These are phyloP conservation scores for Crioceris asparagi DNA, from an alignment of 2,888 invertebrate genomes.

Conservation along the genomic window DNA sequence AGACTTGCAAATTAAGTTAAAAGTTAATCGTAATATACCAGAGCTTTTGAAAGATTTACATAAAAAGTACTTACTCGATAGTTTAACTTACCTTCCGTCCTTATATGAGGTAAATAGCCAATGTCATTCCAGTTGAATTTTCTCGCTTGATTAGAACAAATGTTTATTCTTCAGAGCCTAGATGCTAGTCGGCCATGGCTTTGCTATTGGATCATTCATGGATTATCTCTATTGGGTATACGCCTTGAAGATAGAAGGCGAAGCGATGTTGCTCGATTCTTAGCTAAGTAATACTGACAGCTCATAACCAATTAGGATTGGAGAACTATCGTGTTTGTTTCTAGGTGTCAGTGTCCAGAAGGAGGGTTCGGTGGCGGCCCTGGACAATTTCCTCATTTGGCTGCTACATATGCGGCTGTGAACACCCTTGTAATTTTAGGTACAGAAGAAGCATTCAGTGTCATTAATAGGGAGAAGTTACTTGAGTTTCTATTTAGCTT, in stretches of 20 bases:
- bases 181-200: slow-evolving; percentile 97
- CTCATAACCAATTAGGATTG: not conserved
- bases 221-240: slow-evolving; percentile 66
- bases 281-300: slow-evolving; percentile 37
- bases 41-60: slow-evolving; percentile 52
- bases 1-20: slow-evolving; percentile 39
- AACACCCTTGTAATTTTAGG: slow-evolving; percentile 87
- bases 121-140: not conserved
- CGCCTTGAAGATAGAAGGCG: slow-evolving; percentile 47
- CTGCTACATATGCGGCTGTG: slow-evolving; percentile 95
- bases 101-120: slow-evolving; percentile 41
- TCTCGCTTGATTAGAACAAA: not conserved
- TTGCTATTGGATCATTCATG: slow-evolving; percentile 93
- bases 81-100: slow-evolving; percentile 54
- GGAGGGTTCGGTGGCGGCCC: slow-evolving; percentile 96
- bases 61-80: slow-evolving; percentile 53
- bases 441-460: slow-evolving; percentile 62
- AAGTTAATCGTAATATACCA: slow-evolving; percentile 48
- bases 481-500: slow-evolving; percentile 69
- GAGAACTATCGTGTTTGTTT: not conserved
- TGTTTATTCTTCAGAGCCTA: slow-evolving; percentile 46
- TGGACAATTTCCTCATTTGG: slow-evolving; percentile 83
- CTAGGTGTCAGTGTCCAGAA: slow-evolving; percentile 60
- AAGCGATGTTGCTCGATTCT: slow-evolving; percentile 46
- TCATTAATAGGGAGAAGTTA: slow-evolving; percentile 74